phyloP scores from a whole-genome alignment of 1,140 invertebrate species.

The Gonioctena quinquepunctata region DNA sequence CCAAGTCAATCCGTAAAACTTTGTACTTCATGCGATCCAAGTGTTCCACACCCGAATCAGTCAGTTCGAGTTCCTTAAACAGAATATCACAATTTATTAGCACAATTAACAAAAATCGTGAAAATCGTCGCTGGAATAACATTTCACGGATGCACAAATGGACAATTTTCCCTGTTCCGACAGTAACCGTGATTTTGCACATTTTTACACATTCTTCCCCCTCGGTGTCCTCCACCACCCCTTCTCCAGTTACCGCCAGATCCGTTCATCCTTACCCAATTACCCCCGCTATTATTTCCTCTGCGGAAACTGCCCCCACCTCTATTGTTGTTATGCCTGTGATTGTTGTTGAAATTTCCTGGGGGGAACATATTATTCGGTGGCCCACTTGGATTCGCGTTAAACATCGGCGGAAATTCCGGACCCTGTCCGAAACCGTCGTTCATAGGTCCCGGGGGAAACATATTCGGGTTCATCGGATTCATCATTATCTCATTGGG shows the following conservation, averaged over 20 bases:
- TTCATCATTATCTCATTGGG: conserved; percentile 50
- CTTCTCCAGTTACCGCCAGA: conserved; percentile 56
- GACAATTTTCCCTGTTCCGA: conserved; percentile 75
- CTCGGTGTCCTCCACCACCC: conserved; percentile 58
- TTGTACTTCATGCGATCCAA: too few species aligned
- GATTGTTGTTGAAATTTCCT: conserved; percentile 45
- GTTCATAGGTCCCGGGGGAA: neutral
- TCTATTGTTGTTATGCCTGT: neutral
- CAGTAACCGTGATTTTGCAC: conserved; percentile 78
- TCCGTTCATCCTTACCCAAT: conserved; percentile 31
- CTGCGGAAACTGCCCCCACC: conserved; percentile 52
- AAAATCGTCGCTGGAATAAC: too few species aligned
- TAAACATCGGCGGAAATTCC: neutral
- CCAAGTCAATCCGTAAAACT: too few species aligned
- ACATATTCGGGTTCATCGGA: conserved; percentile 23
- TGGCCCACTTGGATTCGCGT: conserved; percentile 7
- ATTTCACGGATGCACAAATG: conserved; percentile 69
- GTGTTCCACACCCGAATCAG: too few species aligned
- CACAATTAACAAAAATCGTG: too few species aligned
- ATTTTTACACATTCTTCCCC: conserved; percentile 70
- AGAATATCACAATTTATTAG: too few species aligned
- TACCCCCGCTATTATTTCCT: conserved; percentile 40
- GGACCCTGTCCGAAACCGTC: neutral
- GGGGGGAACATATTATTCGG: conserved; percentile 43
- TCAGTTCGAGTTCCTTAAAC: too few species aligned